Percentiles rank a stretch among this genome's conserved stretches.
Evolutionary conservation across 2,888 invertebrate species (phyloP).

Genomic region (Calliopum simillimum): DNA sequence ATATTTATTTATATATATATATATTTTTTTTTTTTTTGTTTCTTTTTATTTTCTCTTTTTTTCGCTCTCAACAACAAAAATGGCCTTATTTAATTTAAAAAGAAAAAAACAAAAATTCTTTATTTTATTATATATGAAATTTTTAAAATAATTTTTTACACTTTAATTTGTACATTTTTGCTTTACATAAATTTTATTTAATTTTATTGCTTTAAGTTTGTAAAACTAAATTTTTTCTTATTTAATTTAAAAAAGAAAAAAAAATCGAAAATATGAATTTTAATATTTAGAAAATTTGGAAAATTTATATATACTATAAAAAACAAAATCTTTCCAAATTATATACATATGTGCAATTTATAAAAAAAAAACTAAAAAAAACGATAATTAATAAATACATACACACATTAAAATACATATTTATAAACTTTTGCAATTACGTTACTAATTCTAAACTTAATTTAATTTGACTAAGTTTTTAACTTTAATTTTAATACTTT

Average conservation of each 20-base stretch:
- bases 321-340: conserved; percentile 21
- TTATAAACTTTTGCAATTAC: conserved; percentile 30
- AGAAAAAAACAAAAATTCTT: no score
- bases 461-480: conserved; percentile 44
- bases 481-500: no score
- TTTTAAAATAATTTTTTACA: conserved; percentile 27
- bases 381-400: conserved; percentile 39
- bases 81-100: neutral
- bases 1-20: neutral
- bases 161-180: neutral
- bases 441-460: conserved; percentile 37
- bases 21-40: neutral
- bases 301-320: no score
- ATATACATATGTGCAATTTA: conserved; percentile 36
- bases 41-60: neutral
- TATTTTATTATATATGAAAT: neutral
- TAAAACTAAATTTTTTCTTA: conserved; percentile 18
- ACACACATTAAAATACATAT: conserved; percentile 34
- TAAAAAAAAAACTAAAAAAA: conserved; percentile 31
- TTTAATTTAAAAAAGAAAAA: conserved; percentile 15
- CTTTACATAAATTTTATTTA: conserved; percentile 3
- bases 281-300: conserved; percentile 18
- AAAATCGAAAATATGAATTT: neutral
- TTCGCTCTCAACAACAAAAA: neutral
- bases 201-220: neutral